phyloP scores from a whole-genome alignment of 2,113 vertebrate species.

The Macrotus californicus region DNA sequence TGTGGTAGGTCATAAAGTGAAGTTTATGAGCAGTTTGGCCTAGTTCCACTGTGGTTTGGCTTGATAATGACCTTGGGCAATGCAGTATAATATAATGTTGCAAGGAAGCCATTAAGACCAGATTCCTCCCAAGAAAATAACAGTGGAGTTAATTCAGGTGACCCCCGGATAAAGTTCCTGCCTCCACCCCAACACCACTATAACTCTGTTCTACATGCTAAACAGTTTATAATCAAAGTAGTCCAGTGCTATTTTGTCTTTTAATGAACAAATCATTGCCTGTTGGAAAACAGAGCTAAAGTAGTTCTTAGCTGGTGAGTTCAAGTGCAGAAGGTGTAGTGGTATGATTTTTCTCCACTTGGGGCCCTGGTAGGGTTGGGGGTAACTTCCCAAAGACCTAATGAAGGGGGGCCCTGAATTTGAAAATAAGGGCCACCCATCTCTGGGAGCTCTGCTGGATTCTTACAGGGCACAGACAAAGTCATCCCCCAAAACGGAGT shows the following conservation, averaged over 20 bases:
- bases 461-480: neutral
- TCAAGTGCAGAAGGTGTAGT: neutral
- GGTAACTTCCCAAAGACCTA: neutral
- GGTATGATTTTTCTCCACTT: neutral
- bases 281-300: neutral
- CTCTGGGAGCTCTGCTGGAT: neutral
- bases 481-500: neutral
- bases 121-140: constrained; percentile 51
- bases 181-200: neutral
- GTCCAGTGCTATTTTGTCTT: neutral
- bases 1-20: constrained; percentile 50
- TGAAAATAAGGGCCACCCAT: neutral
- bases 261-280: constrained; percentile 16
- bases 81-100: constrained; percentile 36
- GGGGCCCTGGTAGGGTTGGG: neutral
- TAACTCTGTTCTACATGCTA: neutral
- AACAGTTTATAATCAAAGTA: neutral
- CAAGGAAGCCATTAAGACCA: constrained; percentile 48
- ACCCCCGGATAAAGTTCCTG: constrained; percentile 32
- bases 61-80: constrained; percentile 56
- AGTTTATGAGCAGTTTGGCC: constrained; percentile 50
- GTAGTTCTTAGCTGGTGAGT: neutral
- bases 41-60: constrained; percentile 39
- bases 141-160: constrained; percentile 51
- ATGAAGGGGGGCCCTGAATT: neutral